Evolutionary conservation across 2,113 vertebrate genomes (phyloP).

Genomic region (Sturnus vulgaris): DNA sequence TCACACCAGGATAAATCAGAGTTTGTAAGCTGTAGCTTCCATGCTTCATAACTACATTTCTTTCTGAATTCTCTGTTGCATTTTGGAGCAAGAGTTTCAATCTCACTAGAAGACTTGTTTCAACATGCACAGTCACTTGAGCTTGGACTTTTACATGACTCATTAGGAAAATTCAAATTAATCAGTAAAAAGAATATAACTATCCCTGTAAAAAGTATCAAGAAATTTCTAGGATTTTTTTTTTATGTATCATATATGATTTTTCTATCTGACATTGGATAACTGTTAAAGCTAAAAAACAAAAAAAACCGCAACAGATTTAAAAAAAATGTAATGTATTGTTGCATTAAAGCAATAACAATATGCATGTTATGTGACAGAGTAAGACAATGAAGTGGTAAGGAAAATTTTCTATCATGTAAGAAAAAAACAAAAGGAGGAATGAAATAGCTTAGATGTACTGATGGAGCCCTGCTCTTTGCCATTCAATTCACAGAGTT

Average conservation of each 20-base stretch:
- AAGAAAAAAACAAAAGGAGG: background rate
- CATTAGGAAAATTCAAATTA: background rate
- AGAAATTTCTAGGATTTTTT: background rate
- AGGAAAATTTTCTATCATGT: background rate
- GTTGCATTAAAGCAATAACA: background rate
- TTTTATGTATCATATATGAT: background rate
- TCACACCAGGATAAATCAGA: background rate
- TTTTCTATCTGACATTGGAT: background rate
- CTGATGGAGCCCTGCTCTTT: background rate
- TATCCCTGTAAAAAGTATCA: background rate
- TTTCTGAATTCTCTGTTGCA: background rate
- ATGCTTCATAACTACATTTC: background rate
- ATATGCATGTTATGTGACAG: background rate
- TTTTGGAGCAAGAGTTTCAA: background rate
- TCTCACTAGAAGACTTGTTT: background rate
- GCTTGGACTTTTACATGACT: background rate
- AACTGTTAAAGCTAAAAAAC: background rate
- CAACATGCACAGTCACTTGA: background rate
- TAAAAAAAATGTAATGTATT: background rate
- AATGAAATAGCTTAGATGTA: background rate
- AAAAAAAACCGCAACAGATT: background rate
- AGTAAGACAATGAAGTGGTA: background rate
- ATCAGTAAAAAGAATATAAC: background rate
- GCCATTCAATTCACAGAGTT: background rate
- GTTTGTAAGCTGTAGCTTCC: background rate